Conservation (phyloP, 2,797 vertebrate species). For the Xiphorhynchus erythropygius region DNA sequence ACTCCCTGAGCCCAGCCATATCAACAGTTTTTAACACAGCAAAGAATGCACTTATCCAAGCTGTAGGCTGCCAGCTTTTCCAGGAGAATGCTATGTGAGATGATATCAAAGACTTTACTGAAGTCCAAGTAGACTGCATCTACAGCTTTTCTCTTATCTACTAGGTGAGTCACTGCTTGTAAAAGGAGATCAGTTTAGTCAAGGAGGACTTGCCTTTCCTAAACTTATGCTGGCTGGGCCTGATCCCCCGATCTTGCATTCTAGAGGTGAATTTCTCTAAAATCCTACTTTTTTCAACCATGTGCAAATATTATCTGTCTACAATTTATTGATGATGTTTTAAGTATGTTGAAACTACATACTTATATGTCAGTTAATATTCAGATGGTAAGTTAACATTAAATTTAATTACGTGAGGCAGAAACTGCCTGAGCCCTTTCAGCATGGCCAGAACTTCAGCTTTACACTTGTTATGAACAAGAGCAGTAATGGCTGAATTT, state of each 20-base stretch:
- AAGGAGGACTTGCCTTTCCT: neutral
- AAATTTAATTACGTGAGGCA: neutral
- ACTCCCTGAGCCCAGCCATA: neutral
- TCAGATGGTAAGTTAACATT: neutral
- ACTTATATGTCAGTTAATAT: neutral
- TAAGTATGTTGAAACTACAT: neutral
- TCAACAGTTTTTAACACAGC: neutral
- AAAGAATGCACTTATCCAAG: neutral
- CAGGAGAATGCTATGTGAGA: too few relatives aligned
- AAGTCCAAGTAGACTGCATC: neutral
- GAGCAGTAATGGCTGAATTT: neutral
- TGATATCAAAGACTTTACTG: neutral
- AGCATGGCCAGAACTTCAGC: neutral
- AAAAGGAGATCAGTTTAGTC: neutral
- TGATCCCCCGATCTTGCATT: neutral
- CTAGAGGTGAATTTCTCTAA: neutral
- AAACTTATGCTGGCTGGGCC: neutral
- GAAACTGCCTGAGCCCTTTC: neutral
- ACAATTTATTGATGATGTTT: neutral
- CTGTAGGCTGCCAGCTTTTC: neutral
- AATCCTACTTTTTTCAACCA: neutral
- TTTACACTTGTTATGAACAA: neutral
- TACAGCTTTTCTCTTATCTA: neutral
- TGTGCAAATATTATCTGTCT: neutral
- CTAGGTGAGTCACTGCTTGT: fast-evolving